Evolutionary conservation across 1,140 invertebrate genomes (phyloP).

Genomic region (Anastrepha ludens): DNA sequence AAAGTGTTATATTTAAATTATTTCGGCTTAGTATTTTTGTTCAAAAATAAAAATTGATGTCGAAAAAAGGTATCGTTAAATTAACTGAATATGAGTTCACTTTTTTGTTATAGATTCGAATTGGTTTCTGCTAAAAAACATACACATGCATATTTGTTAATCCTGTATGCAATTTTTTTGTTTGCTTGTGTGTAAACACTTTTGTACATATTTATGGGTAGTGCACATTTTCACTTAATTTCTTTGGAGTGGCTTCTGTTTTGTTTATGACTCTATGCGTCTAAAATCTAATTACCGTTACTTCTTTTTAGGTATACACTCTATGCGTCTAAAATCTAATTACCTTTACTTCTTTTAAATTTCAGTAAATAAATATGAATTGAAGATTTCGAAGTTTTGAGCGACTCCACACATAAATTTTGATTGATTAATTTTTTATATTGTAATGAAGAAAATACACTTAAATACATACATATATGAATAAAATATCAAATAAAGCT

Average conservation of each 20-base stretch:
- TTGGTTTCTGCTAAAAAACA: no score
- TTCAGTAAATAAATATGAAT: constrained; percentile 26
- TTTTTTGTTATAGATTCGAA: no score
- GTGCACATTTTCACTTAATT: neutral
- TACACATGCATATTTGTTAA: no score
- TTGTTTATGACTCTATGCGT: neutral
- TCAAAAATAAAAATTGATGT: no score
- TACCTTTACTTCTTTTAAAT: neutral
- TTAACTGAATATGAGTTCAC: no score
- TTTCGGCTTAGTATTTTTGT: no score
- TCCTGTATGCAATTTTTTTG: no score
- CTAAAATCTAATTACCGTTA: neutral
- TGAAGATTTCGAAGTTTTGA: neutral
- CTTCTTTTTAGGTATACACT: neutral
- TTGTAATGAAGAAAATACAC: neutral
- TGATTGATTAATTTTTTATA: neutral
- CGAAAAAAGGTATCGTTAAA: no score
- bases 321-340: neutral
- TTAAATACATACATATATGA: no score
- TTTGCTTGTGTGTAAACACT: no score
- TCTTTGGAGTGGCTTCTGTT: neutral
- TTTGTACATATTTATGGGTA: no score
- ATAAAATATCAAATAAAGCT: neutral
- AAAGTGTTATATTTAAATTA: no score
- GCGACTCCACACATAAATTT: neutral